Base-by-base conservation (phyloP, 2,888 invertebrate species). In the Aromia moschata region DNA sequence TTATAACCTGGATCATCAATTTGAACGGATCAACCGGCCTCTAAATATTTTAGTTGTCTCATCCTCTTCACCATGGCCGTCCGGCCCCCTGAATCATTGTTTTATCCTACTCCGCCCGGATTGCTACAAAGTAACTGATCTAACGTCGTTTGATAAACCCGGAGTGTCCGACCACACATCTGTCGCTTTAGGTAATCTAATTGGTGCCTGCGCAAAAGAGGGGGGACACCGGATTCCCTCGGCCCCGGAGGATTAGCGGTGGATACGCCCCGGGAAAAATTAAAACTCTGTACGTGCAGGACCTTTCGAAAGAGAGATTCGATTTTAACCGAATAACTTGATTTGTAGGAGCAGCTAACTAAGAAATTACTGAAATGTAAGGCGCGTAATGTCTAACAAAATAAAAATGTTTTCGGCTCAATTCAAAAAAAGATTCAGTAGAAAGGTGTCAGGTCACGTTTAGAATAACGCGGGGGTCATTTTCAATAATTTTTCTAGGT, bases 131-230 rank as follows among this genome's bases (percentile, higher is more conserved):
- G 54, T 57, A 33, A 53, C 47, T 46, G 58, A 56, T 62, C 47
- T 46, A 41, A 46, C 46, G 49, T 62, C 53, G 46, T 53, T 58
- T 52, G 56, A 53, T 56, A 62, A 55, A 58, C 56, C 56, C 36
- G 3, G 38, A 38, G 43, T 45, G 52, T 33, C 46, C 47, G 44
- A 56, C 62, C 56, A 53, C 53, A 62, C 62, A 62, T 58, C 58
- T 62, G 62, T 62, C 62, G 56, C 58, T 58, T 38, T 56, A 58
- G 52, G 43, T 62, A 58, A 60, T 60, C 36, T 53, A 47, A 60
- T 60, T 60, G n/a, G n/a, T n/a, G 43, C 15, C 40, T 9, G 10
- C 3, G n/a, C 33, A 33, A n/a, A 10, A 17, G 45, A 52, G 45
- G 45, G 45, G 45, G 31, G 45, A 31, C 30, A 38, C 33, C 51